Evolutionary conservation across 2,888 invertebrate species (phyloP), one percentile per base, ranked within the genome.

Genomic region (Brassicogethes aeneus): DNA sequence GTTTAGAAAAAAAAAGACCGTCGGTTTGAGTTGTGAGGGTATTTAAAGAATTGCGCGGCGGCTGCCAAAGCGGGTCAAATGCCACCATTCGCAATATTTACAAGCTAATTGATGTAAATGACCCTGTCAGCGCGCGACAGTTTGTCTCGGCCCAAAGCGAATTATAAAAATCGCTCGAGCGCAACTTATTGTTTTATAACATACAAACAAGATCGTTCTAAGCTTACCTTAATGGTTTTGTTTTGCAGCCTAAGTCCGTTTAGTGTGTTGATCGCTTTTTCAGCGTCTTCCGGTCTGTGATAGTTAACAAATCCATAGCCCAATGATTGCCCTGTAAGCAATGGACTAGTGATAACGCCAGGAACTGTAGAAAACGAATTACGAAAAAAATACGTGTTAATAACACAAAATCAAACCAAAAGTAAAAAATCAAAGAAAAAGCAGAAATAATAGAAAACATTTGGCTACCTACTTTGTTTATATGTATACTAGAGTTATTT

Each of bases 231-330:
- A 63, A 99, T 99, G 35, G 96, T 99, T 79, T 99, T 99, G 72
- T 99, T 99, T 72, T 99, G 97, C 56, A 99, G 79, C 52, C 97
- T 81, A 56, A 99, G 81, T 48, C 97, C 97, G 72, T 99, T 99
- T 56, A 99, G 80, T 42, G 95, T 94, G 71, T 89, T 87, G 68
- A 99, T 96, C 47, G 99, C 99, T 73, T 97, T 96, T 68, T 94
- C 92, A 46, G 99, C 99, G 71, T 99, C 97, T 71, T 95, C 94
- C 40, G 92, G 82, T 55, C 92, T 82, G 69, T 93, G 91, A 75
- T 97, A 99, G 77, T 99, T 99, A 64, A 99, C 99, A 74, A 99
- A 99, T 56, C 97, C 99, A 73, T 99, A 99, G 61, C 99, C 99
- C 64, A 99, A 80, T 73, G 95, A 96, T 75, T 99, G 99, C 59